Evolutionary conservation across 1,140 invertebrate genomes (phyloP), one percentile per base, ranked within the genome.

Genomic region (Carposina sasakii): DNA sequence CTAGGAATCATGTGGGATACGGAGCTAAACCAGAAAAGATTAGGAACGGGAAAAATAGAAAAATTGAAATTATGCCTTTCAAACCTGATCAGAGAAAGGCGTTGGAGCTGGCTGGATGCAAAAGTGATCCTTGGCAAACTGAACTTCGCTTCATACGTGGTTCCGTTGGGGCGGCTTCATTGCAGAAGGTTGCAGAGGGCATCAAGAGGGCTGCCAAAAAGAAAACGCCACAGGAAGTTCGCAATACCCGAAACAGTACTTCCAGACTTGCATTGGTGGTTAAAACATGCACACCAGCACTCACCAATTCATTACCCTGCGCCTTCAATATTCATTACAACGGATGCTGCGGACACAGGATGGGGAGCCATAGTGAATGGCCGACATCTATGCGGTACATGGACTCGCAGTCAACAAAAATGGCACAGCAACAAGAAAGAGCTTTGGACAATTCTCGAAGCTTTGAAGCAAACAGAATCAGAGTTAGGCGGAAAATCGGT

Each of bases 131-230:
- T 33, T 43, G 31, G 22, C 6, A 50, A 24, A 15, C 26, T 56
- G 5, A 76, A 86, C 1, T 81, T 76, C 54, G 79, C 82, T 72
- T 45, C 87, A 87, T 47, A 82, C 85, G 53, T 88, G 72, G 48
- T 88, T 88, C 63, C 60, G 82, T 46, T 85, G 85, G 21, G 87
- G 87, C 59, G 48, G n/a, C 41, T 55, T 2, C 50, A 51, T 21
- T 45, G 21, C 16, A 30, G 48, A 13, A 15, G 20, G 12, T 33
- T 64, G 4, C 52, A 48, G 15, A 48, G 17, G 21, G 34, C 39
- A 12, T 12, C 63, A 53, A 13, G 20, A 63, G 37, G 41, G 57
- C 43, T 48, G 43, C 9, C 9, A 22, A 12, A 9, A 40, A 36
- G 12, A n/a, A 39, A 31, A 41, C 13, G 54, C 30, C n/a, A 15